Evolutionary conservation across 2,113 vertebrate species (phyloP).

Genomic region (Sinocyclocheilus anophthalmus): DNA sequence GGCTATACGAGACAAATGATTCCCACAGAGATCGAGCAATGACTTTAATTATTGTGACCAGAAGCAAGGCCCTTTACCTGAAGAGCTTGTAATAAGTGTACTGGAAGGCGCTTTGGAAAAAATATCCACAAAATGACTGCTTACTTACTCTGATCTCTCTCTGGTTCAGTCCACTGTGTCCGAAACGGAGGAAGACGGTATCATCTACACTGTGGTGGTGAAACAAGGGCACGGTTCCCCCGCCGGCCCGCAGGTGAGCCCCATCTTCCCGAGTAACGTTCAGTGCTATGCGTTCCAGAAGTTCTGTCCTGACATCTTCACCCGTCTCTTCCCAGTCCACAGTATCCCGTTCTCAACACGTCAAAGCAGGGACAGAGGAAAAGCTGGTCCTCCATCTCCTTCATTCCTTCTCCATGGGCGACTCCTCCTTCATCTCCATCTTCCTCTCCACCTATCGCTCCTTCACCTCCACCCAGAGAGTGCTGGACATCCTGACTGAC

Average conservation of each 20-base stretch:
- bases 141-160: slow-evolving; percentile 18
- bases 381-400: slow-evolving; percentile 85
- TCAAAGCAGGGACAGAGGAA: slow-evolving; percentile 85
- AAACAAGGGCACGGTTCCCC: slow-evolving; percentile 64
- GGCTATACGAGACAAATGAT: neutral
- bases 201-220: slow-evolving; percentile 80
- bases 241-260: slow-evolving; percentile 60
- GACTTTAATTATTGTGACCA: neutral
- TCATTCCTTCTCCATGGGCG: slow-evolving; percentile 78
- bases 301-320: neutral
- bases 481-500: slow-evolving; percentile 81
- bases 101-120: neutral
- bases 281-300: neutral
- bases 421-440: slow-evolving; percentile 80
- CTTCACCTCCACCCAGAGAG: slow-evolving; percentile 77
- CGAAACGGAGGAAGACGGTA: slow-evolving; percentile 83
- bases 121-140: neutral
- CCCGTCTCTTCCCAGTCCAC: slow-evolving; percentile 55
- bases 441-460: slow-evolving; percentile 88
- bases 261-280: neutral
- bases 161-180: slow-evolving; percentile 69
- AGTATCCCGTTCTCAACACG: slow-evolving; percentile 69
- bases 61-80: neutral
- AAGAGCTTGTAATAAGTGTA: neutral
- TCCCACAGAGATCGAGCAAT: neutral